phyloP scores from a whole-genome alignment of 2,113 vertebrate species.

The Cyrtonyx montezumae region DNA sequence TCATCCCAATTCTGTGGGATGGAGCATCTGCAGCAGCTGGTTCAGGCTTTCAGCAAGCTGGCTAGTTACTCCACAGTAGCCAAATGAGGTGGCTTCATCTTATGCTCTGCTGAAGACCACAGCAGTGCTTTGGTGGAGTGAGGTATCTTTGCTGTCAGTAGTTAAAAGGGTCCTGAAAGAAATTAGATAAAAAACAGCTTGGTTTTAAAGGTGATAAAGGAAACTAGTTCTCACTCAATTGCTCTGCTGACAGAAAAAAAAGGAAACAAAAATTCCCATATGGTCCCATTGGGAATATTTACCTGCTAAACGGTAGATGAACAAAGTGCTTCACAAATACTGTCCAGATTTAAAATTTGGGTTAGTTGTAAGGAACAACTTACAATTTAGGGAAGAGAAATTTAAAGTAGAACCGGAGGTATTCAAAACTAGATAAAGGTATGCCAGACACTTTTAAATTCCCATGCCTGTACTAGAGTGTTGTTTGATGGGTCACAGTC shows the following conservation, averaged over 20 bases:
- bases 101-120: background rate
- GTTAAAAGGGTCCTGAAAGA: background rate
- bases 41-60: background rate
- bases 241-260: background rate
- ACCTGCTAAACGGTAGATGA: background rate
- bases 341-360: background rate
- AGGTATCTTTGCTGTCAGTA: background rate
- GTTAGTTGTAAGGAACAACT: background rate
- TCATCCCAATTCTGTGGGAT: accelerated
- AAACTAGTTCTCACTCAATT: background rate
- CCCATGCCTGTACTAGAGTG: background rate
- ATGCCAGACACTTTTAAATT: background rate
- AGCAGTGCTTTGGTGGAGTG: accelerated
- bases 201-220: background rate
- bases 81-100: background rate
- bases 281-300: background rate
- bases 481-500: background rate
- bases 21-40: background rate
- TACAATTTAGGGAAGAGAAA: background rate
- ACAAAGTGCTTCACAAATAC: background rate
- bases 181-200: background rate
- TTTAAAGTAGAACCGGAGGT: background rate
- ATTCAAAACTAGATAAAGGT: background rate
- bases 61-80: background rate
- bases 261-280: background rate